Evolutionary conservation across 2,113 vertebrate genomes (phyloP).

Genomic region (Brachyistius frenatus): DNA sequence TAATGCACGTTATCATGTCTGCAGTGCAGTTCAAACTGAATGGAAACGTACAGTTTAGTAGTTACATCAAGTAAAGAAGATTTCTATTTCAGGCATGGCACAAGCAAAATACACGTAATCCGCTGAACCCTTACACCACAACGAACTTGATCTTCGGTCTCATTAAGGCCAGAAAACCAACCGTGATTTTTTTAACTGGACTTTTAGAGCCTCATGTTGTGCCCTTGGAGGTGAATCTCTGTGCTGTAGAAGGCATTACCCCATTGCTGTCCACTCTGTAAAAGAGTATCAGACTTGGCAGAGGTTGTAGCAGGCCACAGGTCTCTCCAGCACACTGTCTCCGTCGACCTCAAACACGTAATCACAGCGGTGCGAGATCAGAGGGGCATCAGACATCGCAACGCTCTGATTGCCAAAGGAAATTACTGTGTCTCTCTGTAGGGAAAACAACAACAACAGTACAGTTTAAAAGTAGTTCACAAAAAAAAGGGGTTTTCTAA

Average conservation of each 20-base stretch:
- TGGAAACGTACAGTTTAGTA: conserved; percentile 1
- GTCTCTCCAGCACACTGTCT: conserved; percentile 80
- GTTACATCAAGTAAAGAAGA: conserved; percentile 40
- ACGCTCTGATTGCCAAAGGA: conserved; percentile 80
- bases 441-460: background rate
- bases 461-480: background rate
- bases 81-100: conserved; percentile 68
- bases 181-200: background rate
- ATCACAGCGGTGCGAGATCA: conserved; percentile 79
- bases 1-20: conserved; percentile 9
- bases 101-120: conserved; percentile 38
- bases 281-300: conserved; percentile 81
- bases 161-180: background rate
- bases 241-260: conserved; percentile 59
- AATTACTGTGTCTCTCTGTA: conserved; percentile 79
- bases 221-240: conserved; percentile 32
- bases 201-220: background rate
- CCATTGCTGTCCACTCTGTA: background rate
- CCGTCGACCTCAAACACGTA: conserved; percentile 84
- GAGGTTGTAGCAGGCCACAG: conserved; percentile 82
- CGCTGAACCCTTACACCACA: conserved; percentile 13
- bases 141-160: background rate
- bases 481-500: background rate
- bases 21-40: conserved; percentile 14
- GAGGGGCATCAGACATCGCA: conserved; percentile 75